Percentiles rank a stretch among this genome's conserved stretches.
These are phyloP conservation scores for Albula goreensis DNA, from an alignment of 2,113 vertebrate genomes.

Conservation along the genomic window DNA sequence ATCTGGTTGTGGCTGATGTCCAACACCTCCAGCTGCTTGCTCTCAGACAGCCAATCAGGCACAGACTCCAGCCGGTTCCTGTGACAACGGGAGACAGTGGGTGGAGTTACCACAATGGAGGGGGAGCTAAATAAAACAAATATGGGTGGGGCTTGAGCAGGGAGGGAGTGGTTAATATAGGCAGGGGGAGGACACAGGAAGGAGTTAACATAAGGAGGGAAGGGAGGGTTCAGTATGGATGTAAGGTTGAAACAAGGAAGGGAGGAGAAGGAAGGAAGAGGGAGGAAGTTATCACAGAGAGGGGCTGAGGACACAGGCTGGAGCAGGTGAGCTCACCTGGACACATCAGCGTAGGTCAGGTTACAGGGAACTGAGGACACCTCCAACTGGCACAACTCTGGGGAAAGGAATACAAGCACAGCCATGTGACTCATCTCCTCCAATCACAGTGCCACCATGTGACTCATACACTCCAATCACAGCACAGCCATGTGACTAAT, in stretches of 20 bases:
- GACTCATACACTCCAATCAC: neutral
- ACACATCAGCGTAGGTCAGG: constrained; percentile 90
- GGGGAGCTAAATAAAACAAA: too few species aligned
- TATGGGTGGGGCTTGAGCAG: neutral
- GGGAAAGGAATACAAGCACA: constrained; percentile 31
- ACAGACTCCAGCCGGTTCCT: constrained; percentile 88
- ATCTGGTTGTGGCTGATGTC: constrained; percentile 91
- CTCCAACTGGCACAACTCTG: constrained; percentile 87
- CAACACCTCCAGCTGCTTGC: constrained; percentile 90
- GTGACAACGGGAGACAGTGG: constrained; percentile 20
- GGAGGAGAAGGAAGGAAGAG: neutral
- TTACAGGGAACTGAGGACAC: constrained; percentile 86
- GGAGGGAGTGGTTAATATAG: neutral
- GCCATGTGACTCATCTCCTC: neutral
- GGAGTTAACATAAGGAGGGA: too few species aligned
- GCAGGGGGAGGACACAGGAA: neutral
- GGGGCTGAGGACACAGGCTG: neutral
- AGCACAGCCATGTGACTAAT: neutral
- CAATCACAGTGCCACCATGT: neutral
- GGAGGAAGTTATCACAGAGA: neutral
- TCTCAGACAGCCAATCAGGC: constrained; percentile 93
- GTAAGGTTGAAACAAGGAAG: neutral
- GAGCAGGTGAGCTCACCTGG: constrained; percentile 74
- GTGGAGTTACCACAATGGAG: neutral
- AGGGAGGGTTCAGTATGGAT: neutral